Conservation (phyloP, 2,113 vertebrate species). For the Cyrtonyx montezumae region DNA sequence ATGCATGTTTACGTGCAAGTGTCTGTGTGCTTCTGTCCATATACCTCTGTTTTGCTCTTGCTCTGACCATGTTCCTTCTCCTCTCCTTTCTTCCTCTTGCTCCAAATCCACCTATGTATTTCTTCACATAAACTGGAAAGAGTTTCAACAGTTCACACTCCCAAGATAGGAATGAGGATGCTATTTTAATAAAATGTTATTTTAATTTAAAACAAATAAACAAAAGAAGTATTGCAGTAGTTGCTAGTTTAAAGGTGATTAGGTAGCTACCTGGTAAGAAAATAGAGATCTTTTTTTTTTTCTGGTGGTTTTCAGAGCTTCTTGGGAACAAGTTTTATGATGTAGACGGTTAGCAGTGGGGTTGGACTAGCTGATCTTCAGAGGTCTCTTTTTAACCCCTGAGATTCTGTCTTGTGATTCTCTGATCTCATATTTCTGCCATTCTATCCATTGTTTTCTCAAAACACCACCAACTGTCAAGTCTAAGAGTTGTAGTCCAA, state of each 20-base stretch:
- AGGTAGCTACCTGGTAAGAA: not conserved
- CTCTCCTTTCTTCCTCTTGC: not conserved
- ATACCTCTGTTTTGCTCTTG: not conserved
- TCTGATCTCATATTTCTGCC: not conserved
- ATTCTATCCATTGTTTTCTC: not conserved
- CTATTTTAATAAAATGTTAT: not conserved
- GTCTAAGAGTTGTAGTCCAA: not conserved
- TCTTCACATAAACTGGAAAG: not conserved
- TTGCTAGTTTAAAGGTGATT: not conserved
- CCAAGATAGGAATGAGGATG: not conserved
- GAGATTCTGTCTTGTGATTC: not conserved
- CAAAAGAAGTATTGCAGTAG: not conserved
- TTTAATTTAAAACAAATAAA: not conserved
- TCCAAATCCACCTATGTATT: not conserved
- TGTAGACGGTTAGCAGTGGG: rapidly evolving
- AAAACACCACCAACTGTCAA: not conserved
- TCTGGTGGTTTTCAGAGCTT: not conserved
- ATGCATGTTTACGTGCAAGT: too few relatives aligned
- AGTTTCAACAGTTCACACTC: not conserved
- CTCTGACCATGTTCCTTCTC: not conserved
- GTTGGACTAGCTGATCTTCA: not conserved
- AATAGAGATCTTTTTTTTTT: not conserved
- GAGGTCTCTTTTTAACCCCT: not conserved
- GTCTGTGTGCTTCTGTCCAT: too few relatives aligned
- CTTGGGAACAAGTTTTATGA: not conserved